Evolutionary conservation across 2,888 invertebrate genomes (phyloP), one percentile per base, ranked within the genome.

Genomic region (Philopedon plagiatum): DNA sequence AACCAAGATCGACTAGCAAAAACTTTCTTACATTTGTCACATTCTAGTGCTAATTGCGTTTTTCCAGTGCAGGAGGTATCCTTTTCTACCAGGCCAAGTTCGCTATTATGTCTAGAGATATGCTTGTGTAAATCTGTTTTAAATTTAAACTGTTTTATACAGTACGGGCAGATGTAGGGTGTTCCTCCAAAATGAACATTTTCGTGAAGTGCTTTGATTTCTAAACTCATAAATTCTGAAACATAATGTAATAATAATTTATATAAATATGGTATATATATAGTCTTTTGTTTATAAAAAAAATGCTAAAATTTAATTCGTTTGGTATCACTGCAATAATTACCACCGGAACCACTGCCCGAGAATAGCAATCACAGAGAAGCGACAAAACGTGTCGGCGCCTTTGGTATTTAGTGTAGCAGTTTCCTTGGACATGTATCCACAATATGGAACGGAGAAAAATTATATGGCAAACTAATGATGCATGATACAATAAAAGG

Each of bases 1-100:
- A 51, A 29, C 1, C 51, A 26, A 15, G 51, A 51, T 51, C 15
- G 51, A 51, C 51, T 51, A 26, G 51, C 51, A 29, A 51, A 51
- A 5, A 51, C 51, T 29, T 29, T 51, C n/a, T 51, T 29, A 23
- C 51, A 51, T 51, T 26, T 29, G 8, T 51, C 15, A 8, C 51
- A 26, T 29, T 7, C 29, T 15, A 51, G 13, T 29, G 26, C 15
- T 5, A 51, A 15, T 15, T 8, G 9, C 5, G 23, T 11, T 23
- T 49, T 19, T 49, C 23, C 23, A 5, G 3, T 49, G 23, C n/a
- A 23, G 23, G n/a, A 3, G 9, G 7, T 15, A n/a, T 8, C 2
- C 11, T 49, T 49, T 15, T 51, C 51, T 29, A 51, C 13, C 15
- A 51, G 15, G n/a, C 51, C 51, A 8, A 51, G 51, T 51, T 29